A percentile compares a stretch with the other conserved stretches of the same genome.
Conservation (phyloP, 1,140 invertebrate species). For the Octopus sinensis region DNA sequence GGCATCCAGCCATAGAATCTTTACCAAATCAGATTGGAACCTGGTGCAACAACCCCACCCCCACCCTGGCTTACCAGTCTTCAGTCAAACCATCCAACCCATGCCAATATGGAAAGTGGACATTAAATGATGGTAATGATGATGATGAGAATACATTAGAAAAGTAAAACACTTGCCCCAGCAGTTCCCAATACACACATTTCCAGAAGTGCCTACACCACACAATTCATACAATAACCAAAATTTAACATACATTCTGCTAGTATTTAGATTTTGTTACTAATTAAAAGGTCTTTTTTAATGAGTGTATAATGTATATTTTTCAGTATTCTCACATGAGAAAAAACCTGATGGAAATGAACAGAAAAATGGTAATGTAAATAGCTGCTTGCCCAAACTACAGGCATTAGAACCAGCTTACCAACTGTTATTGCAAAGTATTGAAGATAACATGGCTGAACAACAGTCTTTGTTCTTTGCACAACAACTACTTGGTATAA, state of each 20-base stretch:
- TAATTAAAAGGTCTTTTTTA: neutral
- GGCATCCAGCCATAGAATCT: no score
- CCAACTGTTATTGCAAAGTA: constrained; percentile 29
- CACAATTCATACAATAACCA: neutral
- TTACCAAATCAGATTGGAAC: no score
- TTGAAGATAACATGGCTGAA: constrained; percentile 30
- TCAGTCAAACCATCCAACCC: no score
- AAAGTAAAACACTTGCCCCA: no score
- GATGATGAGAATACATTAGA: no score
- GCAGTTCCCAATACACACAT: no score
- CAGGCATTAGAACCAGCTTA: constrained; percentile 35
- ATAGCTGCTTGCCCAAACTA: constrained; percentile 30
- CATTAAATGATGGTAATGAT: no score
- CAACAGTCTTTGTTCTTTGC: constrained; percentile 36
- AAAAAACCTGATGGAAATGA: constrained; percentile 16
- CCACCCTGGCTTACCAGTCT: no score
- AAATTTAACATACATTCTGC: neutral
- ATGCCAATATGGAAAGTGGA: no score
- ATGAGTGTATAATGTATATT: neutral
- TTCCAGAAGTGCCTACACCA: no score
- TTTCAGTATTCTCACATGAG: constrained; percentile 33
- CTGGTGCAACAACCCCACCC: no score
- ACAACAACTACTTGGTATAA: constrained; percentile 33
- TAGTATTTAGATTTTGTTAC: neutral
- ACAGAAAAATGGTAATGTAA: constrained; percentile 12